Percentiles rank a stretch among this genome's conserved stretches.
Conservation (phyloP, 2,113 vertebrate genomes). For the Rhipidura dahli region DNA sequence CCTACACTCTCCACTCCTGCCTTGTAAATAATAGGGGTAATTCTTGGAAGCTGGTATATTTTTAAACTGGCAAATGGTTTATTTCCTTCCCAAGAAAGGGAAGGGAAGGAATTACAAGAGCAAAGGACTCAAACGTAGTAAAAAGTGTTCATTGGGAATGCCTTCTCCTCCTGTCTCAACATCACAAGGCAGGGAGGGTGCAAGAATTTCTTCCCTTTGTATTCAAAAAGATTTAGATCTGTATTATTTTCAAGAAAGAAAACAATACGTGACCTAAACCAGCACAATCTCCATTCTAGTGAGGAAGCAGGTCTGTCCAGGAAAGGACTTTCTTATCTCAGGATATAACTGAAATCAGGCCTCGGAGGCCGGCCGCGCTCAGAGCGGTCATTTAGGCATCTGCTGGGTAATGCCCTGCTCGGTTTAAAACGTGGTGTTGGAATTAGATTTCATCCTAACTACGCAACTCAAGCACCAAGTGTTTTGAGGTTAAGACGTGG, state of each 20-base stretch:
- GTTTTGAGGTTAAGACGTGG: background rate
- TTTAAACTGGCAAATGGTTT: background rate
- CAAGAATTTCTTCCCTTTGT: background rate
- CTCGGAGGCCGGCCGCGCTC: background rate
- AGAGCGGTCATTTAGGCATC: background rate
- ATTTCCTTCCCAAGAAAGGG: background rate
- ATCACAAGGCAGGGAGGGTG: background rate
- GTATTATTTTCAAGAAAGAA: slow-evolving; percentile 51
- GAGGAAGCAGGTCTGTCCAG: slow-evolving; percentile 11
- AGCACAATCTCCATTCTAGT: background rate
- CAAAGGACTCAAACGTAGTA: background rate
- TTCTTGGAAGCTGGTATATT: background rate
- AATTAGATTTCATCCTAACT: slow-evolving; percentile 32
- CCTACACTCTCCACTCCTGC: background rate
- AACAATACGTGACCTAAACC: slow-evolving; percentile 54
- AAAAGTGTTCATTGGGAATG: background rate
- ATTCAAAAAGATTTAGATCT: slow-evolving; percentile 24
- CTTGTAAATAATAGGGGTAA: background rate
- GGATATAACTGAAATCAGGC: slow-evolving; percentile 45
- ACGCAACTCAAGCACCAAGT: background rate
- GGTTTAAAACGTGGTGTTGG: background rate
- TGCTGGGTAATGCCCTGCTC: background rate
- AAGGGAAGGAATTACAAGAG: background rate
- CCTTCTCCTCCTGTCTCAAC: background rate
- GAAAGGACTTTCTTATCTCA: slow-evolving; percentile 58